phyloP scores from a whole-genome alignment of 2,113 vertebrate species.

The Ictalurus furcatus region DNA sequence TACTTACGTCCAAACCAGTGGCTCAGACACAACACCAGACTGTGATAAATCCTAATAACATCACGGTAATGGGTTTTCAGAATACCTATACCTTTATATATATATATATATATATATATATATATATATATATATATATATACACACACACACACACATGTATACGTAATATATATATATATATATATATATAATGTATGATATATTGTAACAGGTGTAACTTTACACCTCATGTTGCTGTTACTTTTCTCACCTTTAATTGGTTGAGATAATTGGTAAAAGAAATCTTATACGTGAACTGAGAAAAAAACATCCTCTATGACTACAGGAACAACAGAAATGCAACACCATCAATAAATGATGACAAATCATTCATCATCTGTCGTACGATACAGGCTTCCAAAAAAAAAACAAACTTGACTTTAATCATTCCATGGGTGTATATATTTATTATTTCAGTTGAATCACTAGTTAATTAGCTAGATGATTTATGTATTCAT shows the following conservation, averaged over 20 bases:
- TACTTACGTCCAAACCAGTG: not conserved
- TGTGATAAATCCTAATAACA: not conserved
- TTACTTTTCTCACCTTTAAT: not conserved
- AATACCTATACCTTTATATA: not conserved
- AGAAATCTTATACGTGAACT: not conserved
- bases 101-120: no score
- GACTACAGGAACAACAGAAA: not conserved
- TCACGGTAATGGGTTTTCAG: not conserved
- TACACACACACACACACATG: no score
- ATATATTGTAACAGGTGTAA: not conserved
- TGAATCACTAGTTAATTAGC: not conserved
- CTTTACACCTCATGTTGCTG: not conserved
- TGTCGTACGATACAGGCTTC: conserved; percentile 1
- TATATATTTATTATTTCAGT: not conserved
- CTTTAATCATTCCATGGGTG: not conserved
- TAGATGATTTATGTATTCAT: not conserved
- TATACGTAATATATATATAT: no score
- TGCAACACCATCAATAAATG: conserved; percentile 25
- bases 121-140: not conserved
- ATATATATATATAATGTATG: no score
- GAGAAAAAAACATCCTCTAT: not conserved
- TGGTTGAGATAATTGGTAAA: not conserved
- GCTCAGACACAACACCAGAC: not conserved
- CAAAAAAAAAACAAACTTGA: not conserved
- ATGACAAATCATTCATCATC: conserved; percentile 29